Evolutionary conservation across 2,113 vertebrate genomes (phyloP).

Genomic region (Brachirus orientalis): DNA sequence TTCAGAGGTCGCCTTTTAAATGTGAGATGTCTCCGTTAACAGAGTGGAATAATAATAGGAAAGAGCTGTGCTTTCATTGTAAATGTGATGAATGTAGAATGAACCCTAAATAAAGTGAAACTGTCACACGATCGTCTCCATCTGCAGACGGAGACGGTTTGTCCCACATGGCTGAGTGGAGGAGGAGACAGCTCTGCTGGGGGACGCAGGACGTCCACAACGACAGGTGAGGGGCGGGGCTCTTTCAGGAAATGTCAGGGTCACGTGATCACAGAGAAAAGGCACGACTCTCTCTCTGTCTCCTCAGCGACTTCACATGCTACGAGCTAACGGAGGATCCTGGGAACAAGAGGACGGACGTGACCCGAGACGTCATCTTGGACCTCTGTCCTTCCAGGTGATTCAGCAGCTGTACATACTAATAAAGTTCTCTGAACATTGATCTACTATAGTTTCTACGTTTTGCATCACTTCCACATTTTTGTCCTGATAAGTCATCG

Average conservation of each 20-base stretch:
- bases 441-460: too few relatives aligned
- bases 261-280: neutral
- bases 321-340: constrained; percentile 50
- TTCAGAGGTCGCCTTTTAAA: too few relatives aligned
- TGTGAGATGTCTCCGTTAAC: too few relatives aligned
- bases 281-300: neutral
- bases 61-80: too few relatives aligned
- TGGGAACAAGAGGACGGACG: constrained; percentile 41
- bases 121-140: too few relatives aligned
- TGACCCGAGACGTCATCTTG: constrained; percentile 26
- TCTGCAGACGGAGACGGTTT: constrained; percentile 82
- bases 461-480: too few relatives aligned
- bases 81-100: too few relatives aligned
- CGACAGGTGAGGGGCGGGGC: constrained; percentile 48
- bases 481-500: too few relatives aligned
- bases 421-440: too few relatives aligned
- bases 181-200: constrained; percentile 87
- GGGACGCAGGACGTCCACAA: constrained; percentile 84
- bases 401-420: too few relatives aligned
- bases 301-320: constrained; percentile 40
- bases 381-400: constrained; percentile 52
- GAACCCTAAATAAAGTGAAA: too few relatives aligned
- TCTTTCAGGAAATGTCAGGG: neutral
- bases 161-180: constrained; percentile 88
- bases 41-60: too few relatives aligned